These are phyloP conservation scores for Steinernema carpocapsae DNA, from an alignment of 2,888 invertebrate species.

Conservation along the genomic window DNA sequence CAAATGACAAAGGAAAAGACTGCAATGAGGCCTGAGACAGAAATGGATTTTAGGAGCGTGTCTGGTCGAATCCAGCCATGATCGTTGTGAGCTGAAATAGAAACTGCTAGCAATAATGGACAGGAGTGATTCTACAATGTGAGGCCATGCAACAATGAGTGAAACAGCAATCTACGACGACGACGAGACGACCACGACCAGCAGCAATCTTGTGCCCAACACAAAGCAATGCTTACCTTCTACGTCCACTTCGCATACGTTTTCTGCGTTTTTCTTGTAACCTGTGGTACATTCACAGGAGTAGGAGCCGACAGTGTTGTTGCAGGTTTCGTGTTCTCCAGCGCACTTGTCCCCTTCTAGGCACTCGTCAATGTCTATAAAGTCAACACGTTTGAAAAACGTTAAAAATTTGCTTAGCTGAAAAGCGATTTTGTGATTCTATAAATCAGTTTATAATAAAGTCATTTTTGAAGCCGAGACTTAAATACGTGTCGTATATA, in stretches of 20 bases:
- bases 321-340: slow-evolving; percentile 57
- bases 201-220: slow-evolving; percentile 30
- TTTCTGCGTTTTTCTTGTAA: slow-evolving; percentile 57
- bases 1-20: slow-evolving; percentile 58
- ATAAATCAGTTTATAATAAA: no score
- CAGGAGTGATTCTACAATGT: slow-evolving; percentile 22
- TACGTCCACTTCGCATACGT: slow-evolving; percentile 62
- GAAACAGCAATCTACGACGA: slow-evolving; percentile 9
- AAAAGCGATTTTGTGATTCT: no score
- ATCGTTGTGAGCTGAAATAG: slow-evolving; percentile 52
- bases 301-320: slow-evolving; percentile 63
- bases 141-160: neutral
- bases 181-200: slow-evolving; percentile 23
- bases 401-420: no score
- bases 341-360: slow-evolving; percentile 46
- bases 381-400: no score
- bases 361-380: slow-evolving; percentile 63
- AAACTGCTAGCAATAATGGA: slow-evolving; percentile 23
- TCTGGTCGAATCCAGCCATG: slow-evolving; percentile 52
- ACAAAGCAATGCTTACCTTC: slow-evolving; percentile 53
- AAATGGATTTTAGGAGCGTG: slow-evolving; percentile 52
- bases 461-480: no score
- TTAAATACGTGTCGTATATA: no score
- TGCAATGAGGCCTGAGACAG: slow-evolving; percentile 54
- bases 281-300: slow-evolving; percentile 61